phyloP scores from a whole-genome alignment of 2,888 invertebrate species.

The Eremobia ochroleuca region DNA sequence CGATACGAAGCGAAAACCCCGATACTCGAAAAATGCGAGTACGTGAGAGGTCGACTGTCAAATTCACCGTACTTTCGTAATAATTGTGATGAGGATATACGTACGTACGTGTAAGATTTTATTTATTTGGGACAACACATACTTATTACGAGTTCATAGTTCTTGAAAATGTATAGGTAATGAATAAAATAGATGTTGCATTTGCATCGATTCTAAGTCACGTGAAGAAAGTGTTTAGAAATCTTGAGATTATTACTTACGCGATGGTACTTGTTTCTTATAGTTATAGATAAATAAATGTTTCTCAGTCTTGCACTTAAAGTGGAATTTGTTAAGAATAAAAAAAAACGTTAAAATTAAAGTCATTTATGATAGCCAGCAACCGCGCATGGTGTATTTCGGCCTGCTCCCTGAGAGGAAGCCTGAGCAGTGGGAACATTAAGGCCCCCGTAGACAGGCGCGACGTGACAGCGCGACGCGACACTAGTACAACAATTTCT shows the following conservation, averaged over 20 bases:
- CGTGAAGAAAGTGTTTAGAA: slow-evolving; percentile 47
- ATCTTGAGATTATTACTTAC: slow-evolving; percentile 27
- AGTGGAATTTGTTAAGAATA: not conserved
- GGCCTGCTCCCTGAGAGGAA: not conserved
- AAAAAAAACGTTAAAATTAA: not conserved
- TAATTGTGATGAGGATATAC: slow-evolving; percentile 28
- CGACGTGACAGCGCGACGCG: no score
- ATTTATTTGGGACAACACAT: slow-evolving; percentile 39
- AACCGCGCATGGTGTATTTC: not conserved
- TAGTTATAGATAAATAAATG: slow-evolving; percentile 23
- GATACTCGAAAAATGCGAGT: slow-evolving; percentile 21
- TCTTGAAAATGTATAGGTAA: slow-evolving; percentile 18
- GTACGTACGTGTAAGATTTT: slow-evolving; percentile 32
- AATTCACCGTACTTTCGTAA: slow-evolving; percentile 37
- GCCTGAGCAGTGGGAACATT: not conserved
- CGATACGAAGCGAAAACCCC: slow-evolving; percentile 25
- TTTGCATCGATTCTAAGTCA: slow-evolving; percentile 24
- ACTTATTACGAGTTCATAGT: slow-evolving; percentile 43
- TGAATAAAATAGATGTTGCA: slow-evolving; percentile 17
- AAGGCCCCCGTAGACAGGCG: not conserved
- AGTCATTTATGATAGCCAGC: not conserved
- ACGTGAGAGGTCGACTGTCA: slow-evolving; percentile 57
- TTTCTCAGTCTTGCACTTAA: not conserved
- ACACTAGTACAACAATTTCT: no score
- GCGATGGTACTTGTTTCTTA: slow-evolving; percentile 31